These are phyloP conservation scores for Zalophus californianus DNA, from an alignment of 2,797 vertebrate species.

Conservation along the genomic window DNA sequence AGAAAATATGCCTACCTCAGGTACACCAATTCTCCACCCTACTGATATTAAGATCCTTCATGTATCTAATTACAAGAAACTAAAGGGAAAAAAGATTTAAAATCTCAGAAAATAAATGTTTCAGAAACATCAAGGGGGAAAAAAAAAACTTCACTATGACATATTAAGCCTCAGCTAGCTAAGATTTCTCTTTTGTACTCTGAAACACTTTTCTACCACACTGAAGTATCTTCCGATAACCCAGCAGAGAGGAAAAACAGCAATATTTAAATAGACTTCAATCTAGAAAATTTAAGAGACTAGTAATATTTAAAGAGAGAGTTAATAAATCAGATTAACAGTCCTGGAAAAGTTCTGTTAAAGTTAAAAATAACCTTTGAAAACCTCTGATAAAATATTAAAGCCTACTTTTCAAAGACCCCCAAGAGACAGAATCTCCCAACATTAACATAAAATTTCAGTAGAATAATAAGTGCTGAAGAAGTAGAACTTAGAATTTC, in stretches of 20 bases:
- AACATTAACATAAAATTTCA: slow-evolving; percentile 6
- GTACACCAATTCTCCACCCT: background rate
- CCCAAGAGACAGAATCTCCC: background rate
- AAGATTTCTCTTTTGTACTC: background rate
- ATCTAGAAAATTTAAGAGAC: background rate
- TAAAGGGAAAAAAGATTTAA: background rate
- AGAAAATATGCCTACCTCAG: background rate
- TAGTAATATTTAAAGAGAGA: background rate
- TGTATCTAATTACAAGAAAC: background rate
- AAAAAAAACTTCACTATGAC: background rate
- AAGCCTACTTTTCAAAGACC: background rate
- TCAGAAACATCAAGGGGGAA: background rate
- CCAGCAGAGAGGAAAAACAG: background rate
- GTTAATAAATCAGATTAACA: slow-evolving; percentile 27
- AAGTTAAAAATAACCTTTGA: background rate
- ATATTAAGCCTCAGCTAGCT: background rate
- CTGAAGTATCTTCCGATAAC: slow-evolving; percentile 26
- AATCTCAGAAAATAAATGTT: background rate
- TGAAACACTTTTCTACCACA: background rate
- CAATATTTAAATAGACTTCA: background rate
- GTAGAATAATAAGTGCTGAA: background rate
- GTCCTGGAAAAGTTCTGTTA: background rate
- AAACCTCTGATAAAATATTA: slow-evolving; percentile 42
- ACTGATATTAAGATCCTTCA: slow-evolving; percentile 27
- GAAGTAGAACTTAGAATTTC: slow-evolving; percentile 30